These are phyloP conservation scores for Caenorhabditis macrosperma DNA, from an alignment of 2,888 invertebrate genomes.

Conservation along the genomic window DNA sequence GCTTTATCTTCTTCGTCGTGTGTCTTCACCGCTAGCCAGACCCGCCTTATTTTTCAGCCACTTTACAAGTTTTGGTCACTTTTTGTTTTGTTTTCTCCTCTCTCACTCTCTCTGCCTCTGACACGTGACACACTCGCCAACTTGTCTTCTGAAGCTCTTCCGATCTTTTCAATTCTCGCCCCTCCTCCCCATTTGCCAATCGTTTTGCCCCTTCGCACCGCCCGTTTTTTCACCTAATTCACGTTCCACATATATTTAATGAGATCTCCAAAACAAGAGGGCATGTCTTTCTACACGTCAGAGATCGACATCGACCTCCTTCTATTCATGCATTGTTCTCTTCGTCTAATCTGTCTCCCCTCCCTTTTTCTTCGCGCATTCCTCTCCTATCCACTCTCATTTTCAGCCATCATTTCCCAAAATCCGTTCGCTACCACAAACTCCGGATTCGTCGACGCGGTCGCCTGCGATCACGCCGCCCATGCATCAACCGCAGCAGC, in stretches of 20 bases:
- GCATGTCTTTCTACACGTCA: not conserved
- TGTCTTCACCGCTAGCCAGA: slow-evolving; percentile 30
- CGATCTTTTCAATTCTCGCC: not conserved
- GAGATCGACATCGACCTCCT: not conserved
- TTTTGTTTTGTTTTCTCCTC: slow-evolving; percentile 46
- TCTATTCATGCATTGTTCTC: not conserved
- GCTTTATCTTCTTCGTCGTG: slow-evolving; percentile 44
- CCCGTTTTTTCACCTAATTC: not conserved
- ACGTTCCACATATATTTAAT: not conserved
- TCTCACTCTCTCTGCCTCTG: slow-evolving; percentile 8
- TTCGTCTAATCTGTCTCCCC: slow-evolving; percentile 1
- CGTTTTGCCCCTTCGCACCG: not conserved
- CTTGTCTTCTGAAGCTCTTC: not conserved
- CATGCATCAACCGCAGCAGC: slow-evolving; percentile 63
- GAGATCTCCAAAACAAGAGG: slow-evolving; percentile 11
- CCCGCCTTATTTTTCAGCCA: slow-evolving; percentile 51
- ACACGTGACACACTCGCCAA: slow-evolving; percentile 24
- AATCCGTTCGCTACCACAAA: slow-evolving; percentile 51
- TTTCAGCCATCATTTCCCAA: slow-evolving; percentile 38
- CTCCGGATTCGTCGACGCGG: slow-evolving; percentile 47
- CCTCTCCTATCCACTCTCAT: not conserved
- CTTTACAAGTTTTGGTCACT: slow-evolving; percentile 63
- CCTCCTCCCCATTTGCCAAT: no score
- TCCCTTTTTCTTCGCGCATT: not conserved
- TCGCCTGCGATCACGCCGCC: slow-evolving; percentile 47